These are phyloP conservation scores for Frieseomelitta varia DNA, from an alignment of 1,140 invertebrate genomes.

Conservation along the genomic window DNA sequence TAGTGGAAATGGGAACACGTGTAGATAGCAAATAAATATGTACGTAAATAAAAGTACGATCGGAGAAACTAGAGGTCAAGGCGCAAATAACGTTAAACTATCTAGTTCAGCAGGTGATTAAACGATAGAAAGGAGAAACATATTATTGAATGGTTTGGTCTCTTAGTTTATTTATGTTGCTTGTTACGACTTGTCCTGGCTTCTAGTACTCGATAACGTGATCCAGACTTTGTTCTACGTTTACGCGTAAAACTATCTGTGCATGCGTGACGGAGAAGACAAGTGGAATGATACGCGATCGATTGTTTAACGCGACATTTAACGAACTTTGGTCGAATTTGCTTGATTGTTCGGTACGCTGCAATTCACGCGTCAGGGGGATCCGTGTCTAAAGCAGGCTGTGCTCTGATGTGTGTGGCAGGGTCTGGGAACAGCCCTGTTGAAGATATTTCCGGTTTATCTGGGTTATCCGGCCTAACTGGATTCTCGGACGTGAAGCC, in stretches of 20 bases:
- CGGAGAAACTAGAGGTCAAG: conserved; percentile 27
- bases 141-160: conserved; percentile 1
- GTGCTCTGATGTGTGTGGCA: conserved; percentile 74
- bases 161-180: background rate
- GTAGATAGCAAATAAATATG: conserved; percentile 30
- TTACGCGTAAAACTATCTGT: conserved; percentile 24
- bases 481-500: conserved; percentile 75
- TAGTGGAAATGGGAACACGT: conserved; percentile 39
- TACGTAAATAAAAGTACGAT: conserved; percentile 8
- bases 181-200: background rate
- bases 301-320: conserved; percentile 52
- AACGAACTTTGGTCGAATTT: conserved; percentile 51
- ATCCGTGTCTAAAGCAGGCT: conserved; percentile 69
- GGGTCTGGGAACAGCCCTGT: conserved; percentile 73
- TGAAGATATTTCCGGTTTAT: conserved; percentile 77
- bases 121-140: conserved; percentile 5
- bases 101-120: background rate
- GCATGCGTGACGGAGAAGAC: conserved; percentile 53
- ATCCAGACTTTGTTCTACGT: background rate
- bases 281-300: conserved; percentile 53
- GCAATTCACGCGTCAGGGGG: conserved; percentile 53
- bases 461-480: conserved; percentile 71
- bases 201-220: conserved; percentile 21
- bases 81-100: background rate
- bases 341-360: conserved; percentile 57